Conservation (phyloP, 2,888 invertebrate genomes). For the Epinotia bilunana region DNA sequence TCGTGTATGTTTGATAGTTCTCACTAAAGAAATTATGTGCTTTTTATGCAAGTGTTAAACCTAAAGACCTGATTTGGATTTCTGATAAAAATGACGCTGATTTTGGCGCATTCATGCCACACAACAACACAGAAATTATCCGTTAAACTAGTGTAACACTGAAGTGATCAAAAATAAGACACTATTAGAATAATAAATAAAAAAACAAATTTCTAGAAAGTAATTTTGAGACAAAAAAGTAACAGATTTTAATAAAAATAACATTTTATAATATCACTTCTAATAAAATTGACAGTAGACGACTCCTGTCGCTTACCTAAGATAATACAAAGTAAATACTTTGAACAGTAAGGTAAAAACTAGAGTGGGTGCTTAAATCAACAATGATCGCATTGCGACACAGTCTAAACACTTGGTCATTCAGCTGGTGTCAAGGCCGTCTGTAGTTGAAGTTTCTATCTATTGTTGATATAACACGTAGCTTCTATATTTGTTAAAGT, state of each 20-base stretch:
- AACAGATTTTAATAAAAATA: neutral
- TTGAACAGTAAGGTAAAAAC: constrained; percentile 7
- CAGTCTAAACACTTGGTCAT: constrained; percentile 27
- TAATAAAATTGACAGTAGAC: neutral
- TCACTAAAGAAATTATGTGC: neutral
- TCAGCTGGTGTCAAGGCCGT: constrained; percentile 31
- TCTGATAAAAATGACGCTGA: no score
- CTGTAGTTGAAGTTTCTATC: constrained; percentile 1
- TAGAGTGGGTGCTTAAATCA: constrained; percentile 34
- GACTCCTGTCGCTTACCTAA: neutral
- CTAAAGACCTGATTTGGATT: neutral
- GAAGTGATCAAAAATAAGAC: neutral
- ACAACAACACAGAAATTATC: neutral
- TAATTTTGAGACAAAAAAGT: neutral
- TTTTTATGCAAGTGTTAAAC: no score
- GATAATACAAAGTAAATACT: constrained; percentile 17
- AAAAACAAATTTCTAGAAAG: neutral
- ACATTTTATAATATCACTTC: neutral
- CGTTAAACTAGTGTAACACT: neutral
- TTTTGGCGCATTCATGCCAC: neutral
- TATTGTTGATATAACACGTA: constrained; percentile 28
- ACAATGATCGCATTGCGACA: constrained; percentile 34
- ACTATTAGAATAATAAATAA: neutral
- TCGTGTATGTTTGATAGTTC: neutral
- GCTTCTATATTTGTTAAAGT: neutral